Conservation (phyloP, 2,888 invertebrate species). For the Amblyjoppa fuscipennis region DNA sequence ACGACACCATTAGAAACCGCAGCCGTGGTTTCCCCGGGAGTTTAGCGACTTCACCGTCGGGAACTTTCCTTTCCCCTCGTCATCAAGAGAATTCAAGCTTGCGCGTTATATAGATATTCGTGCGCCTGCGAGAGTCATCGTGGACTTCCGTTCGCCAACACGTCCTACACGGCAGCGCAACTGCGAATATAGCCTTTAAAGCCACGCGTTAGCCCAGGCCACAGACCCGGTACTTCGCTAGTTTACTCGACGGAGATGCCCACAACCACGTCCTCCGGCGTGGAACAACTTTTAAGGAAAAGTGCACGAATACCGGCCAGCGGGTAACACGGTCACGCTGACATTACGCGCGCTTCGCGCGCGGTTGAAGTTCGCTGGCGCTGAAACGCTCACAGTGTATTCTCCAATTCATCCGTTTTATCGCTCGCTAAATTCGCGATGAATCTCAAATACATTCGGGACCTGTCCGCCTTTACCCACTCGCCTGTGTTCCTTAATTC, state of each 20-base stretch:
- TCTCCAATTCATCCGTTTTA: no score
- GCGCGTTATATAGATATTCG: slow-evolving; percentile 11
- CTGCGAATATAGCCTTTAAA: slow-evolving; percentile 33
- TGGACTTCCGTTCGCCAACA: slow-evolving; percentile 40
- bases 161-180: slow-evolving; percentile 26
- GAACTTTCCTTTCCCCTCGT: slow-evolving; percentile 15
- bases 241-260: slow-evolving; percentile 4
- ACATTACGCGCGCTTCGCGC: no score
- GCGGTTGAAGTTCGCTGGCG: no score
- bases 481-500: no score
- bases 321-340: background rate
- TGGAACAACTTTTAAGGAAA: background rate
- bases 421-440: no score
- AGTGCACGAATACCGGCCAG: no score
- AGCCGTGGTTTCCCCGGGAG: slow-evolving; percentile 55
- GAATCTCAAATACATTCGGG: no score
- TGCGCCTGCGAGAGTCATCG: slow-evolving; percentile 35
- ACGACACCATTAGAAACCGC: slow-evolving; percentile 58
- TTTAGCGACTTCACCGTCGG: slow-evolving; percentile 45
- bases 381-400: no score
- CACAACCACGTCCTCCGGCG: background rate
- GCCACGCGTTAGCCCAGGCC: background rate
- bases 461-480: no score
- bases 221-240: slow-evolving; percentile 15
- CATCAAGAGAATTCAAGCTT: slow-evolving; percentile 34